Conservation (phyloP, 2,113 vertebrate species). For the Albula goreensis region DNA sequence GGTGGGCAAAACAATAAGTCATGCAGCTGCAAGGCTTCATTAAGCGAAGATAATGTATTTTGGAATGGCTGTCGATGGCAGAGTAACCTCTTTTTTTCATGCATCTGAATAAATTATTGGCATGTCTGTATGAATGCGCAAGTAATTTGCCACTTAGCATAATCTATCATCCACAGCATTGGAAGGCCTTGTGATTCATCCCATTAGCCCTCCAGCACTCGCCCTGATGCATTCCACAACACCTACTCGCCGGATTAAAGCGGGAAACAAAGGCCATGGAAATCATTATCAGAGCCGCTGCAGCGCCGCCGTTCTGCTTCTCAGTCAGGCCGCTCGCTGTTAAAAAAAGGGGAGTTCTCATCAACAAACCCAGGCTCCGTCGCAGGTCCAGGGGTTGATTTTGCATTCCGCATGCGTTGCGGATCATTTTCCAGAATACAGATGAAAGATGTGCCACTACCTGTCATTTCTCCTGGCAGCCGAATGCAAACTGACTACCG, state of each 20-base stretch:
- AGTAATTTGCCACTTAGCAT: slow-evolving; percentile 41
- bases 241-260: background rate
- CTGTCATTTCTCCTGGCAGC: slow-evolving; percentile 33
- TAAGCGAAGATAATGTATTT: slow-evolving; percentile 27
- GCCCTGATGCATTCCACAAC: background rate
- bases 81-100: slow-evolving; percentile 8
- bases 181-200: slow-evolving; percentile 23
- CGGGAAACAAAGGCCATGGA: slow-evolving; percentile 8
- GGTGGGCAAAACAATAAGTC: slow-evolving; percentile 10
- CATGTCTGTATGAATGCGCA: slow-evolving; percentile 35
- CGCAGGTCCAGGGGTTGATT: background rate
- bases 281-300: background rate
- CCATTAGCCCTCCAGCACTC: slow-evolving; percentile 23
- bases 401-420: background rate
- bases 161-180: slow-evolving; percentile 33
- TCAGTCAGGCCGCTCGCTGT: background rate
- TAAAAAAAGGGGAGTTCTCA: background rate
- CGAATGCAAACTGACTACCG: slow-evolving; percentile 42
- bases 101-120: slow-evolving; percentile 40
- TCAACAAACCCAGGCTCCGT: background rate
- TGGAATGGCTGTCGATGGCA: slow-evolving; percentile 19
- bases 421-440: slow-evolving; percentile 23
- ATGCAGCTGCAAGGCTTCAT: slow-evolving; percentile 27
- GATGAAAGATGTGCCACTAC: slow-evolving; percentile 36
- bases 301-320: background rate